These are phyloP conservation scores for Hemibagrus wyckioides DNA, from an alignment of 2,113 vertebrate species.

Conservation along the genomic window DNA sequence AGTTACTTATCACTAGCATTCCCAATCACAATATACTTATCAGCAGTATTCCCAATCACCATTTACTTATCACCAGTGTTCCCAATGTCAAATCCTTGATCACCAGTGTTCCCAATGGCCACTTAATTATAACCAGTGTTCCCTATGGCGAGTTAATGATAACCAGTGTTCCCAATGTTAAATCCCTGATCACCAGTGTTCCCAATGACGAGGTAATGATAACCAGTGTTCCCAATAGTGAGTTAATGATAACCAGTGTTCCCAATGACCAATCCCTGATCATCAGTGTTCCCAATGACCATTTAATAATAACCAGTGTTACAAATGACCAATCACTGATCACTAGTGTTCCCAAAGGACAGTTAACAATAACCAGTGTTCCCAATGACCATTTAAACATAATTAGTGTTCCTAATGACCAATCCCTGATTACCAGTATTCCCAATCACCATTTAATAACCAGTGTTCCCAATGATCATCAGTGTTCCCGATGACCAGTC, in stretches of 20 bases:
- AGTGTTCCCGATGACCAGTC: not conserved
- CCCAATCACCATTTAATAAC: not conserved
- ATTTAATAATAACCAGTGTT: not conserved
- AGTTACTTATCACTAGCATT: no score
- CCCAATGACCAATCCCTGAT: not conserved
- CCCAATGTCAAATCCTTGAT: not conserved
- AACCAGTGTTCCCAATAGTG: no score
- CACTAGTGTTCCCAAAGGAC: not conserved
- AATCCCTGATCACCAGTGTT: not conserved
- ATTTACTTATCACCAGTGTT: not conserved
- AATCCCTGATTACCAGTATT: not conserved
- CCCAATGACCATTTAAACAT: not conserved
- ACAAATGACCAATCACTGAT: not conserved
- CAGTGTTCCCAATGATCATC: not conserved
- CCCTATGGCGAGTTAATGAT: no score
- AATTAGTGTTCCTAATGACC: not conserved
- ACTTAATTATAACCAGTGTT: no score
- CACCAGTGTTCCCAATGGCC: not conserved
- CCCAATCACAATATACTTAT: not conserved
- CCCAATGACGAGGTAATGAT: no score
- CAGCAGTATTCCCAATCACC: not conserved
- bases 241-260: not conserved
- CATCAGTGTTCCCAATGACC: no score
- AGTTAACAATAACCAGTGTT: not conserved
- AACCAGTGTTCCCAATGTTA: no score